Base-by-base conservation (phyloP, 1,140 invertebrate genomes). In the Trichomalopsis sarcophagae region DNA sequence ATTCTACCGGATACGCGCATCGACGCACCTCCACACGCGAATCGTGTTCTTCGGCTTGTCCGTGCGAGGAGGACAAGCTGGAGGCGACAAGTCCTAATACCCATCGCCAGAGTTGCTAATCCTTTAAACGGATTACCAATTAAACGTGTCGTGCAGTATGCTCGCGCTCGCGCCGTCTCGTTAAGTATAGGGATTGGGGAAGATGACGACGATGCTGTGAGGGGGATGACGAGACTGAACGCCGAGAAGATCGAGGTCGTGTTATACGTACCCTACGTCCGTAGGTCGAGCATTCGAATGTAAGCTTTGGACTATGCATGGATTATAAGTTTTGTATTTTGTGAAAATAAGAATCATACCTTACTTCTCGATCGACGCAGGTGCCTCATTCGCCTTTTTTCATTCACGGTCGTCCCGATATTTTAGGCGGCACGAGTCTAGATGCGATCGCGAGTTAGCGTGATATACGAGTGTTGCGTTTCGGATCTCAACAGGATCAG, bases 111-210 rank as follows among this genome's bases (percentile, higher is more conserved):
- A 79, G 66, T 91, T 91, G 90, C 91, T 92, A 92, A 93, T 93
- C 92, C 91, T 91, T 93, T 93, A 91, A 93, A 92, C 91, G 91
- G 92, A 92, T 93, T 92, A 92, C 90, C 91, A 92, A 93, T 93
- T 92, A 92, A 93, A 92, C 90, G 88, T 89, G 91, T 91, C 89
- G 89, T 85, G 81, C 62, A 82, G 71, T 82, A 30, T 81, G 71
- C 71, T 74, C 66, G 21, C 55, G 3, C 55, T 62, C 17, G 55
- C 17, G 17, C 10, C 5, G 17, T 44, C 36, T 4, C 36, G 36
- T 40, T 40, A 4, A 44, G 40, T 44, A 44, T 44, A 44, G 40
- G 40, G 40, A 44, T 44, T 6, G 40, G 40, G 1, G 17, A 62
- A 62, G 21, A 21, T 21, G 21, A 62, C 17, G 21, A 62, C 55